phyloP scores from a whole-genome alignment of 2,888 invertebrate species.

The Stegophylla sp. region DNA sequence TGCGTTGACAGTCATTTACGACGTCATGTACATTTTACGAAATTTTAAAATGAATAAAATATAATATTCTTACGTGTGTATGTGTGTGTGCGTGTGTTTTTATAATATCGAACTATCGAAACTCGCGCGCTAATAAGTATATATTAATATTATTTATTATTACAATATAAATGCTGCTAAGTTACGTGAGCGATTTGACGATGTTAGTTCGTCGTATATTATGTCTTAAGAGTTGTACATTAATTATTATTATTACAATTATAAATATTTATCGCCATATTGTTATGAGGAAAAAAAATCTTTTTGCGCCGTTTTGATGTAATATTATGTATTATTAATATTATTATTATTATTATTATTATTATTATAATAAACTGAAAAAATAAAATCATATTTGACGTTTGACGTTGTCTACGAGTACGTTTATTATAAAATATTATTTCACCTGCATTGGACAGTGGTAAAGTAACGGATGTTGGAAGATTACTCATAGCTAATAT shows the following conservation, averaged over 20 bases:
- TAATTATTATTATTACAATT: not conserved
- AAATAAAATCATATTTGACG: not conserved
- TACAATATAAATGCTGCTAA: not conserved
- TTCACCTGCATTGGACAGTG: no score
- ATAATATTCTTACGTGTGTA: not conserved
- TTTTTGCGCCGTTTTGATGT: conserved; percentile 7
- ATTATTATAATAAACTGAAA: not conserved
- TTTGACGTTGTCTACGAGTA: not conserved
- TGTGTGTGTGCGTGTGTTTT: not conserved
- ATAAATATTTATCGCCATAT: not conserved
- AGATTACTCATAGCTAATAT: no score
- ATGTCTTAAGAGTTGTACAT: not conserved
- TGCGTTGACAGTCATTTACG: no score
- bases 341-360: conserved; percentile 4
- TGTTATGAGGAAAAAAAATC: not conserved
- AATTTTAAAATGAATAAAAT: not conserved
- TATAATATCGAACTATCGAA: not conserved
- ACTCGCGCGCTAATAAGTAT: no score
- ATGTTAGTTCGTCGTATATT: not conserved
- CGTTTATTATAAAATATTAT: no score
- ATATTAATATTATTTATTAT: not conserved
- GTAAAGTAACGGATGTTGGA: no score
- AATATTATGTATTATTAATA: conserved; percentile 15
- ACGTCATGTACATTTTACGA: not conserved
- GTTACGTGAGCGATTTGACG: not conserved